Percentiles rank a stretch among this genome's conserved stretches.
Conservation (phyloP, 2,888 invertebrate species). For the Alloscopus bannaensis region DNA sequence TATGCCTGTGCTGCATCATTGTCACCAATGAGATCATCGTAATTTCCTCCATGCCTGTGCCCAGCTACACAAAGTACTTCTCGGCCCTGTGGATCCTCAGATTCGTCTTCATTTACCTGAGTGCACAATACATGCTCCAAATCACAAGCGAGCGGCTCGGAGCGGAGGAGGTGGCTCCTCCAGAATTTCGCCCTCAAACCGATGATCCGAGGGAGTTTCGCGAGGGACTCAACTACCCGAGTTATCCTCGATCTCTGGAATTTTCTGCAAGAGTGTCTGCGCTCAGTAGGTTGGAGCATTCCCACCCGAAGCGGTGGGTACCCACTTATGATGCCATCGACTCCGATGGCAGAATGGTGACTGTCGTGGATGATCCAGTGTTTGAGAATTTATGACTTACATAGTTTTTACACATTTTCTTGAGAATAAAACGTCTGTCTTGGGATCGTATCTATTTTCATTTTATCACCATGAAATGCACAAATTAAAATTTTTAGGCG, state of each 20-base stretch:
- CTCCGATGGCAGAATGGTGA: slow-evolving; percentile 37
- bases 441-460: neutral
- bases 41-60: neutral
- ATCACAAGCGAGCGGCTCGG: slow-evolving; percentile 25
- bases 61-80: slow-evolving; percentile 1
- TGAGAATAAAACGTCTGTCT: neutral
- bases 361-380: slow-evolving; percentile 47
- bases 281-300: slow-evolving; percentile 22
- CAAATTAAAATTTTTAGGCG: neutral
- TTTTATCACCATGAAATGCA: neutral
- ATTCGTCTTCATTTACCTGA: slow-evolving; percentile 23
- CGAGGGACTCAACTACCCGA: slow-evolving; percentile 41
- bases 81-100: neutral
- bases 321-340: slow-evolving; percentile 47
- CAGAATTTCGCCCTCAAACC: slow-evolving; percentile 32
- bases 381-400: slow-evolving; percentile 34
- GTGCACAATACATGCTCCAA: slow-evolving; percentile 30
- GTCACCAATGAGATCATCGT: neutral
- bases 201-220: slow-evolving; percentile 34
- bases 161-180: slow-evolving; percentile 20
- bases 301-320: slow-evolving; percentile 38
- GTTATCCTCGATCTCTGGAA: slow-evolving; percentile 15
- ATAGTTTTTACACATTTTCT: neutral
- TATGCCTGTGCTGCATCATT: slow-evolving; percentile 2
- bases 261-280: slow-evolving; percentile 27